These are phyloP conservation scores for Protobothrops flavoviridis DNA, from an alignment of 2,113 vertebrate genomes.

Conservation along the genomic window DNA sequence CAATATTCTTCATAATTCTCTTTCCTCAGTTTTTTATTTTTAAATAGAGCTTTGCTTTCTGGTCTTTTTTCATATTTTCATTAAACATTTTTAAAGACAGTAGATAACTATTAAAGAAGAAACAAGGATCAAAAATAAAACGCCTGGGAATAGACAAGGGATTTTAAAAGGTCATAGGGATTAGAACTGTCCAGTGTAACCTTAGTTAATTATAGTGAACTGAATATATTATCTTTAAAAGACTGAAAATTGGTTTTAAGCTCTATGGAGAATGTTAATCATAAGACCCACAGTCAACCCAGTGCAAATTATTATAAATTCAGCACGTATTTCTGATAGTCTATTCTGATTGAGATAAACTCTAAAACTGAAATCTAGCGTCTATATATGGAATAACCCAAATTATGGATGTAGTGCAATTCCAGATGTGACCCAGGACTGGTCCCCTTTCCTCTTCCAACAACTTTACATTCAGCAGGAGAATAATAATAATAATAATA, in stretches of 20 bases:
- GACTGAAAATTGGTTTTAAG: background rate
- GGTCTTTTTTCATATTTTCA: background rate
- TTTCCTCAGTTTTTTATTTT: background rate
- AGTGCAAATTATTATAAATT: background rate
- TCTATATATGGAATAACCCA: background rate
- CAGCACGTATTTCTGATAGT: background rate
- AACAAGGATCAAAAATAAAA: background rate
- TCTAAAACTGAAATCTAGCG: background rate
- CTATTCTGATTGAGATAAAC: background rate
- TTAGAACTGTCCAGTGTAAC: background rate
- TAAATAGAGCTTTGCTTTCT: background rate
- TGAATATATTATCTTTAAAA: background rate
- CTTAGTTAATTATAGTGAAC: background rate
- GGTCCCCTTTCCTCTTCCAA: background rate
- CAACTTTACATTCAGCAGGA: background rate
- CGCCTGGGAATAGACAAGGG: background rate
- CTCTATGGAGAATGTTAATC: background rate
- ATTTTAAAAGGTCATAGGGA: background rate
- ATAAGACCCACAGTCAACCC: background rate
- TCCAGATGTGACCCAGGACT: background rate
- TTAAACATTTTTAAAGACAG: background rate
- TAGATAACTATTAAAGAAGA: background rate
- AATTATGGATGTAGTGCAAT: background rate
- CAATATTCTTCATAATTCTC: slow-evolving; percentile 26
- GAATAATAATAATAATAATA: too few relatives aligned